Evolutionary conservation across 1,140 invertebrate genomes (phyloP).

Genomic region (Cyclargus thomasi): DNA sequence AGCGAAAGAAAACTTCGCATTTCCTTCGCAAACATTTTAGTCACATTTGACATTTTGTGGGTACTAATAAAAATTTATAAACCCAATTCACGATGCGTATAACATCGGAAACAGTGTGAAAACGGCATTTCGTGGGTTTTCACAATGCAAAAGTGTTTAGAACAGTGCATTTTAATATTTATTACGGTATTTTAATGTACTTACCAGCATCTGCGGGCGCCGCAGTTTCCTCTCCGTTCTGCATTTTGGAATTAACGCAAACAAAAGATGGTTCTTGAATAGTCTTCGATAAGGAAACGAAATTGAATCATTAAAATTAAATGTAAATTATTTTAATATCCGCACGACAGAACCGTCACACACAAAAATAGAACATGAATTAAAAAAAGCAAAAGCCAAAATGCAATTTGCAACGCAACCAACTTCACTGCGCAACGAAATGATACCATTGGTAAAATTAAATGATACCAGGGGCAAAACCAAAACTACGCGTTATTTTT

Average conservation of each 20-base stretch:
- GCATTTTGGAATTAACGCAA: conserved; percentile 55
- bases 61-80: conserved; percentile 41
- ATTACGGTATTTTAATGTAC: conserved; percentile 55
- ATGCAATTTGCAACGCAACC: conserved; percentile 41
- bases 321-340: conserved; percentile 26
- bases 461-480: conserved; percentile 20
- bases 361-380: conserved; percentile 74
- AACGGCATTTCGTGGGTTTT: neutral
- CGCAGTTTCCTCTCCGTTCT: conserved; percentile 63
- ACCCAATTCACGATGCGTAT: neutral
- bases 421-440: conserved; percentile 43
- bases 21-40: conserved; percentile 13
- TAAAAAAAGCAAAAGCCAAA: conserved; percentile 48
- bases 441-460: conserved; percentile 22
- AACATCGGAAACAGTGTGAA: neutral
- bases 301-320: conserved; percentile 17
- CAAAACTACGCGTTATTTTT: no score
- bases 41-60: conserved; percentile 26
- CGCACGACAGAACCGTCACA: conserved; percentile 65
- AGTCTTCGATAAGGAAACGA: neutral
- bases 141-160: neutral
- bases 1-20: conserved; percentile 9
- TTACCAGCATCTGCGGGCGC: conserved; percentile 52
- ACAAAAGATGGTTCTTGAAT: conserved; percentile 43
- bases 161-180: conserved; percentile 33